Percentiles rank a stretch among this genome's conserved stretches.
These are phyloP conservation scores for Bergia puertoricense DNA, from an alignment of 92 coral and sea anemone species.

Conservation along the genomic window DNA sequence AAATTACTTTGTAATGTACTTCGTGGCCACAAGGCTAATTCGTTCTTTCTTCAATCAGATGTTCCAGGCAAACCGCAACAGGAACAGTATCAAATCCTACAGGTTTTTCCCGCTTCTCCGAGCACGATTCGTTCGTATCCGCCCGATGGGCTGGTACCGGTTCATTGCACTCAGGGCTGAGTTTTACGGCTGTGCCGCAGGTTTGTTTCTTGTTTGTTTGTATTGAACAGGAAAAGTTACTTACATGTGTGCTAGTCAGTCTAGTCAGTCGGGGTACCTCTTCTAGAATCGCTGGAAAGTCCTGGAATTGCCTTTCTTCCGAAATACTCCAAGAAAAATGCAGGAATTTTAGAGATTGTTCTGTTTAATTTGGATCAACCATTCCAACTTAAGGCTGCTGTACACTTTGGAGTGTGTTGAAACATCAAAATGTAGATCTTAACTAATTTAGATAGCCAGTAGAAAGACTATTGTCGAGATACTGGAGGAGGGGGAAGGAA, in stretches of 20 bases:
- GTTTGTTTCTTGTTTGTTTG: slow-evolving; percentile 44
- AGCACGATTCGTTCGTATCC: slow-evolving; percentile 76
- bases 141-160: slow-evolving; percentile 70
- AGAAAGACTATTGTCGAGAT: too few relatives aligned
- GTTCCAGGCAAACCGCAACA: slow-evolving; percentile 73
- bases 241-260: neutral
- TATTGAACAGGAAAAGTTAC: neutral
- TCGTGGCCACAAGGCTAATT: neutral
- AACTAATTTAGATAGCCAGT: too few relatives aligned
- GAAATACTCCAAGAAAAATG: too few relatives aligned
- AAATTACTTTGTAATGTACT: neutral
- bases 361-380: too few relatives aligned
- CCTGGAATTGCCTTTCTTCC: too few relatives aligned
- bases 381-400: too few relatives aligned
- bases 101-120: slow-evolving; percentile 73
- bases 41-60: slow-evolving; percentile 39
- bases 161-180: slow-evolving; percentile 83
- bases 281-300: too few relatives aligned
- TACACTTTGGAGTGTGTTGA: too few relatives aligned
- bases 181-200: slow-evolving; percentile 83
- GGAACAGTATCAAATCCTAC: slow-evolving; percentile 63
- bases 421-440: too few relatives aligned
- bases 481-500: too few relatives aligned
- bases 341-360: too few relatives aligned
- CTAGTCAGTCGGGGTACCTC: too few relatives aligned